Evolutionary conservation across 1,140 invertebrate species (phyloP).

Genomic region (Plutomurus gul): DNA sequence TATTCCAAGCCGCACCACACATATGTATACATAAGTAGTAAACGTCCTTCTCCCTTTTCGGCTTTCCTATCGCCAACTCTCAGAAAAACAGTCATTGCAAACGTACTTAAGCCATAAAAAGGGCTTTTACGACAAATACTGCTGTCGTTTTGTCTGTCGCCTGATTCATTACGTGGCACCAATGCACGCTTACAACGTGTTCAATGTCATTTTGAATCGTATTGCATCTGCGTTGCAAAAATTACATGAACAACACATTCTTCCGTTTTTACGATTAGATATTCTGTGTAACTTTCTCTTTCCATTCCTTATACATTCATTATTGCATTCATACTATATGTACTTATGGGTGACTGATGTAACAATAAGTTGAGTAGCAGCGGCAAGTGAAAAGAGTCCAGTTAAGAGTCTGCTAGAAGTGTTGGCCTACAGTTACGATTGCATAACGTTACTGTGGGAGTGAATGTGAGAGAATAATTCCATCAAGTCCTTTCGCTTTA

Average conservation of each 20-base stretch:
- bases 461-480: slow-evolving; percentile 1
- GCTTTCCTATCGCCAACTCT: not conserved
- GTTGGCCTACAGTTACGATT: not conserved
- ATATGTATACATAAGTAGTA: too few relatives aligned
- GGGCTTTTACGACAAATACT: not conserved
- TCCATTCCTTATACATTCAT: too few relatives aligned
- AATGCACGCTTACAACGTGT: not conserved
- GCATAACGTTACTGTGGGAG: not conserved
- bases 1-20: not conserved
- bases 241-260: too few relatives aligned
- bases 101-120: not conserved
- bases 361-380: too few relatives aligned
- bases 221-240: too few relatives aligned
- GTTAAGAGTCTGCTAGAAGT: not conserved
- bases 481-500: not conserved
- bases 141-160: not conserved
- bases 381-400: not conserved
- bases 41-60: not conserved
- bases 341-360: too few relatives aligned
- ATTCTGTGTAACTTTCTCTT: too few relatives aligned
- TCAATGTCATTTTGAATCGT: not conserved
- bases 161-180: not conserved
- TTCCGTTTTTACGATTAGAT: too few relatives aligned
- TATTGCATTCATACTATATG: too few relatives aligned
- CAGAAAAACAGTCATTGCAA: slow-evolving; percentile 8